Evolutionary conservation across 2,113 vertebrate species (phyloP).

Genomic region (Tympanuchus pallidicinctus): DNA sequence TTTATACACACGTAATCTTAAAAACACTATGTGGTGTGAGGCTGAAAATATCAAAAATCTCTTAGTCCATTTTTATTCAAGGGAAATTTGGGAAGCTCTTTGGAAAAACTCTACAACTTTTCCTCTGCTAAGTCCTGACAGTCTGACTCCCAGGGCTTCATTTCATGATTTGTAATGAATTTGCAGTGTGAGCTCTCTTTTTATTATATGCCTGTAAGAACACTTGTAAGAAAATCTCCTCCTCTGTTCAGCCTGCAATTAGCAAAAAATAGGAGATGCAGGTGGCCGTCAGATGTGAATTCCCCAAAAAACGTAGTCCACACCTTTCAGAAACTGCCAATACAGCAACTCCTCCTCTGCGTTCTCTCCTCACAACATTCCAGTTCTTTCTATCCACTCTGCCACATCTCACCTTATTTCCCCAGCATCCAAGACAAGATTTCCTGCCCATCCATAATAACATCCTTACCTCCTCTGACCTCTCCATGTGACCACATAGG

Average conservation of each 20-base stretch:
- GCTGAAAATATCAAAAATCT: background rate
- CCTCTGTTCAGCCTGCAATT: background rate
- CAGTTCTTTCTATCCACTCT: background rate
- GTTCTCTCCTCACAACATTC: background rate
- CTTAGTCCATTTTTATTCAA: background rate
- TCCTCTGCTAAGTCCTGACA: background rate
- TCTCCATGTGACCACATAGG: background rate
- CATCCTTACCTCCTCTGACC: background rate
- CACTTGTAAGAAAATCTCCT: background rate
- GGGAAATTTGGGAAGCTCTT: background rate
- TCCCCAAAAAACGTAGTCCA: background rate
- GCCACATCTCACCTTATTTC: background rate
- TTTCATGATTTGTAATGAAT: background rate
- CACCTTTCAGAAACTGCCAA: background rate
- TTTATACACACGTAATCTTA: background rate
- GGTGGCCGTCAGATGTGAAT: background rate
- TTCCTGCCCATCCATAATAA: background rate
- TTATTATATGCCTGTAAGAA: background rate
- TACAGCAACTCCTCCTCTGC: background rate
- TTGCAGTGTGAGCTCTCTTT: background rate
- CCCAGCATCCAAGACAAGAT: background rate
- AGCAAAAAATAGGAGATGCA: background rate
- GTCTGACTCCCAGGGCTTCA: fast-evolving
- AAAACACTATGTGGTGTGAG: background rate
- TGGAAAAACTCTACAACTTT: background rate